Evolutionary conservation across 1,140 invertebrate genomes (phyloP), one percentile per base, ranked within the genome.

Genomic region (Drosophila kurseongensis): DNA sequence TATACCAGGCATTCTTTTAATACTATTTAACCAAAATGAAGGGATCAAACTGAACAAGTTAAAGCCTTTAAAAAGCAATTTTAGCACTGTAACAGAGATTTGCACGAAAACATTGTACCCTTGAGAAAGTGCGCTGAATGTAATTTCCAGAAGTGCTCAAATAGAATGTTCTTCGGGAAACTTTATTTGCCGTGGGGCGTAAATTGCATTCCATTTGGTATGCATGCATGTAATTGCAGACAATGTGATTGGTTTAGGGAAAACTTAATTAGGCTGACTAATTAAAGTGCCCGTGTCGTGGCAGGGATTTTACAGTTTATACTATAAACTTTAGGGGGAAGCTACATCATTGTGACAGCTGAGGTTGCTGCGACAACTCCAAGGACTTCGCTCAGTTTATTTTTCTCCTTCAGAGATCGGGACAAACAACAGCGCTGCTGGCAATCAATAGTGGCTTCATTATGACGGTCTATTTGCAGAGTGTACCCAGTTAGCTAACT

Each of bases 361-460:
- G 14, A 47, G 65, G 45, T 29, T 44, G 42, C 14, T 27, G 27
- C 18, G 14, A 41, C 48, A 51, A 27, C 32, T 38, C 6, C 23
- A 55, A 69, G 66, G 47, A 44, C 35, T 38, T 3, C 5, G 10
- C 4, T 62, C 23, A 42, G 29, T 50, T 71, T 40, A 35, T 40
- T 69, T 69, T 57, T 16, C 63, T n/a, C n/a, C 27, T 18, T 13
- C 32, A 35, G 48, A 48, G 60, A 75, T 54, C 54, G 36, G 42
- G 35, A 29, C 29, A 66, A 50, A 56, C 48, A 66, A 36, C 35
- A 14, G 38, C 40, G 36, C 18, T 32, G 27, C 59, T 29, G 72
- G 73, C 71, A 76, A 76, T 76, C 72, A 76, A 76, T 76, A 76
- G 61, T 76, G 74, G 42, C 72, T 76, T 75, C 73, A 76, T 76